phyloP scores from a whole-genome alignment of 2,797 vertebrate species.

The Allobates femoralis region DNA sequence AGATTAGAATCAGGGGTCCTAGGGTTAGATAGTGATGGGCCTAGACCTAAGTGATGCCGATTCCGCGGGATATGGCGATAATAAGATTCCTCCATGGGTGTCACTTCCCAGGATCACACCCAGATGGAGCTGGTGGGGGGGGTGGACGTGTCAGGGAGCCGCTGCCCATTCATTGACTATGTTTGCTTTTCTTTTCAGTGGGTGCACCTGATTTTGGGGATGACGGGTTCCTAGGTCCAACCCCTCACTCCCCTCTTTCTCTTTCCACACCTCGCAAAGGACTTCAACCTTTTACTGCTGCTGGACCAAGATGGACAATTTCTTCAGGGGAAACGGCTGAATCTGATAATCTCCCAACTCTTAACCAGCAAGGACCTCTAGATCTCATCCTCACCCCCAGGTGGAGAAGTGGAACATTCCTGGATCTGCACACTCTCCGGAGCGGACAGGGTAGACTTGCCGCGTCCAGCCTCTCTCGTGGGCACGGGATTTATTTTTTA shows the following conservation, averaged over 20 bases:
- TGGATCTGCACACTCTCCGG: constrained; percentile 31
- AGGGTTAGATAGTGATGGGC: neutral
- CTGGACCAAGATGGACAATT: constrained; percentile 59
- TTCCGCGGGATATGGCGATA: neutral
- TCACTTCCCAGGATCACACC: constrained; percentile 27
- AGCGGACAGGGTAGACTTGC: constrained; percentile 31
- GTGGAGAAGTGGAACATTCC: constrained; percentile 52
- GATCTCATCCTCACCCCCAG: constrained; percentile 6
- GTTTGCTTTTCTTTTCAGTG: constrained; percentile 35
- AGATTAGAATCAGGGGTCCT: too few species aligned
- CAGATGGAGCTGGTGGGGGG: constrained; percentile 15
- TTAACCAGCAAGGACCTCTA: constrained; percentile 59
- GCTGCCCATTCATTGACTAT: neutral
- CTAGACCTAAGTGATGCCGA: too few species aligned
- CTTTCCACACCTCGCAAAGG: constrained; percentile 35
- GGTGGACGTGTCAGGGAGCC: neutral
- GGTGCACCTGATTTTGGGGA: constrained; percentile 54
- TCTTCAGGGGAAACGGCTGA: constrained; percentile 50
- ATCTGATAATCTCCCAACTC: constrained; percentile 36
- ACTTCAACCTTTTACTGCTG: constrained; percentile 50
- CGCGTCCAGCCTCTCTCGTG: constrained; percentile 2
- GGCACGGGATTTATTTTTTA: constrained; percentile 53
- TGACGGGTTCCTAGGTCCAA: constrained; percentile 45
- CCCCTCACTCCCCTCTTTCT: constrained; percentile 21
- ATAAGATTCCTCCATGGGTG: neutral